Evolutionary conservation across 2,888 invertebrate species (phyloP).

Genomic region (Pseudoips prasinana): DNA sequence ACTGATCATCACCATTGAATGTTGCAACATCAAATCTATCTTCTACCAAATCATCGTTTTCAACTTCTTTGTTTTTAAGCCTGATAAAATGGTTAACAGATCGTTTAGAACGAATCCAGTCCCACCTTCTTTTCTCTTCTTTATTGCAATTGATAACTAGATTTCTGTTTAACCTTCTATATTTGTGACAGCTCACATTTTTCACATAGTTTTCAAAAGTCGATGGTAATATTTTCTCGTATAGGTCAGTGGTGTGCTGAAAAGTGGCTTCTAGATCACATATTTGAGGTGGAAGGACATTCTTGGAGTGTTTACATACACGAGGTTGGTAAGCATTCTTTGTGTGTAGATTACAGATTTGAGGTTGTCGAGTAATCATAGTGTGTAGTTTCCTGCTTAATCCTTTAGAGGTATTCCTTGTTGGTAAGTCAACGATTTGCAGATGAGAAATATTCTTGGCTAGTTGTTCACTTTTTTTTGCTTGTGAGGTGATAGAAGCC

Average conservation of each 20-base stretch:
- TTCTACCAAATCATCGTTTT: slow-evolving; percentile 1
- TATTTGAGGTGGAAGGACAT: slow-evolving; percentile 12
- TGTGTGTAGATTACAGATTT: no score
- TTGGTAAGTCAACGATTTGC: no score
- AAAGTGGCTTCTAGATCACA: slow-evolving; percentile 50
- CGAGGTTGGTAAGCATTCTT: not conserved
- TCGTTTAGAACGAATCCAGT: slow-evolving; percentile 48
- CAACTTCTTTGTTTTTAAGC: not conserved
- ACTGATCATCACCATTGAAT: slow-evolving; percentile 18
- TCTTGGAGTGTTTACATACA: slow-evolving; percentile 44
- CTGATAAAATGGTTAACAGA: slow-evolving; percentile 16
- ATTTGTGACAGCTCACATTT: slow-evolving; percentile 41
- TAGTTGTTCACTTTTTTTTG: no score
- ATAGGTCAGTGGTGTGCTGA: slow-evolving; percentile 28
- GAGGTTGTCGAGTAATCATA: no score
- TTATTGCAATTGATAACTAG: slow-evolving; percentile 32
- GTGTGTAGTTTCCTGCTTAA: no score
- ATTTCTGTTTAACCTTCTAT: slow-evolving; percentile 25
- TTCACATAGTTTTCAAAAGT: slow-evolving; percentile 40
- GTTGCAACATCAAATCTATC: not conserved
- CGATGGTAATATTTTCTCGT: slow-evolving; percentile 15
- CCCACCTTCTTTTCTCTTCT: slow-evolving; percentile 28
- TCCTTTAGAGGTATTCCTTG: no score
- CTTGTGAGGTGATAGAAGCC: slow-evolving; percentile 21
- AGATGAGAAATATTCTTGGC: no score